These are phyloP conservation scores for Kryptolebias ocellatus DNA, from an alignment of 2,797 vertebrate species.

Conservation along the genomic window DNA sequence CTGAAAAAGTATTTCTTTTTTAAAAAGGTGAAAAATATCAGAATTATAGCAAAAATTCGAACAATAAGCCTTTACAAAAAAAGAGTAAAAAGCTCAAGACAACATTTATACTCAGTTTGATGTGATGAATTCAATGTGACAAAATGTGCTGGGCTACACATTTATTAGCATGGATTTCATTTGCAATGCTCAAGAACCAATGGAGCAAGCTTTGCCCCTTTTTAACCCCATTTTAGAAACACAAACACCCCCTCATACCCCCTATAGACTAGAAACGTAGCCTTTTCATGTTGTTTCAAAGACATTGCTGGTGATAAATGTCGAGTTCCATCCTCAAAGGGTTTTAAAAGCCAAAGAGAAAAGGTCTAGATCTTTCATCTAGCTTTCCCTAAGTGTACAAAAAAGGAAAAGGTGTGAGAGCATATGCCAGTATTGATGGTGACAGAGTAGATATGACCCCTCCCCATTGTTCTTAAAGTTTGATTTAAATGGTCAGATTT, in stretches of 20 bases:
- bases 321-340: constrained; percentile 63
- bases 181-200: not conserved
- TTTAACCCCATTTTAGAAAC: constrained; percentile 29
- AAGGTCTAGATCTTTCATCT: constrained; percentile 74
- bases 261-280: constrained; percentile 30
- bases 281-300: constrained; percentile 76
- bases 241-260: not conserved
- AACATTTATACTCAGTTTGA: not conserved
- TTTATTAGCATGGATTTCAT: constrained; percentile 1
- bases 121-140: not conserved
- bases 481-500: constrained; percentile 55
- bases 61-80: not conserved
- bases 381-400: constrained; percentile 51
- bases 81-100: not conserved
- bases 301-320: constrained; percentile 65
- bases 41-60: constrained; percentile 9
- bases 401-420: constrained; percentile 59
- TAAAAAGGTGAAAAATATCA: constrained; percentile 14
- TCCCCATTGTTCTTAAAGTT: constrained; percentile 15
- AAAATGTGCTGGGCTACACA: not conserved
- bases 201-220: constrained; percentile 7
- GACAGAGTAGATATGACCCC: constrained; percentile 13
- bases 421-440: constrained; percentile 51
- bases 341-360: constrained; percentile 60
- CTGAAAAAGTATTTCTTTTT: constrained; percentile 47